phyloP scores from a whole-genome alignment of 2,797 vertebrate genomes.

The Spinibarbus caldwelli region DNA sequence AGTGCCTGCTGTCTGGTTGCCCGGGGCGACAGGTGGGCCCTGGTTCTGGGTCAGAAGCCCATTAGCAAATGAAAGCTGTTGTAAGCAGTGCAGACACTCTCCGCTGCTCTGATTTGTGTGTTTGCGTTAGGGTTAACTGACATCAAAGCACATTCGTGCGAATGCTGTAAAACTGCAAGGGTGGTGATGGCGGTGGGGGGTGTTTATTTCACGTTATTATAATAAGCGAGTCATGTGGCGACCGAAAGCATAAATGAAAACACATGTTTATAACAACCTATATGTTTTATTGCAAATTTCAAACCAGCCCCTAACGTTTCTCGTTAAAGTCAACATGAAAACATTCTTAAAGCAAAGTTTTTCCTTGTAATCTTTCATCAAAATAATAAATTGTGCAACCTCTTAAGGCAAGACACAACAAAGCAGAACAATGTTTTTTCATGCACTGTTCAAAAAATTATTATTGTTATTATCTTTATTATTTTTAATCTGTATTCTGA shows the following conservation, averaged over 20 bases:
- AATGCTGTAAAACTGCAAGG: constrained; percentile 9
- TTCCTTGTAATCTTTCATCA: not conserved
- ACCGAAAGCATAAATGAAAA: constrained; percentile 4
- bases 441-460: not conserved
- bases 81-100: constrained; percentile 66
- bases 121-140: constrained; percentile 47
- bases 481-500: no score
- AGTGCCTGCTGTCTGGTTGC: constrained; percentile 70
- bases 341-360: not conserved
- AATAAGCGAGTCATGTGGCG: not conserved
- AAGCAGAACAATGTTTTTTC: not conserved
- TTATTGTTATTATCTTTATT: no score
- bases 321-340: not conserved
- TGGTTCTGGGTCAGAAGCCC: constrained; percentile 71
- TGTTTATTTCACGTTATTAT: not conserved
- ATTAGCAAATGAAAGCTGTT: constrained; percentile 76
- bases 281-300: not conserved
- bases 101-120: constrained; percentile 50
- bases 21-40: constrained; percentile 70
- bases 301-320: not conserved
- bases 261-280: not conserved
- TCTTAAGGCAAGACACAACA: not conserved
- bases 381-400: not conserved
- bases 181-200: not conserved
- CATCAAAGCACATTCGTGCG: constrained; percentile 31